Base-by-base conservation (phyloP, 2,888 invertebrate genomes). In the Antitype chi region DNA sequence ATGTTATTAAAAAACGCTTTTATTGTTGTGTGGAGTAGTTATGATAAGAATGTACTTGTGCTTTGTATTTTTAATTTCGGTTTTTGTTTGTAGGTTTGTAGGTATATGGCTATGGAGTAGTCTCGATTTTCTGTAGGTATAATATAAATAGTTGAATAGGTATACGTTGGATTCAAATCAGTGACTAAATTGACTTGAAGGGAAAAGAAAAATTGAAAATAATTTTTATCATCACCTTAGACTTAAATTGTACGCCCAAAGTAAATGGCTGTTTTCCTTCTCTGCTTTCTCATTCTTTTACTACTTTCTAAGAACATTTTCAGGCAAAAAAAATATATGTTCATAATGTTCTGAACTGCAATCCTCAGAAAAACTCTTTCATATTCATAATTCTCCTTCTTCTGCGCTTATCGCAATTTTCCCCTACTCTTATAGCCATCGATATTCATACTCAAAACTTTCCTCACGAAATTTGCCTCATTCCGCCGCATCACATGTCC, bases 1-100 rank as follows among this genome's bases (percentile, higher is more conserved):
- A 70, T 84, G 76, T 60, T 38, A 72, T 72, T 78, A 76, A 81
- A 78, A 80, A 70, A 75, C 62, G 11, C 67, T 76, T 74, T 79
- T 82, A 67, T 81, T 85, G 64, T 81, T 85, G 69, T 76, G 43
- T 28, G 15, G 60, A 64, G 32, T 69, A 47, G 57, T 49, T 63
- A 32, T 32, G 63, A 43, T 76, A 62, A 23, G 53, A 53, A 72
- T 70, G 52, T 49, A 17, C 4, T 28, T 20, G 23, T 62, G 17
- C 38, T 67, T 66, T 55, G 20, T 66, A 23, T 53, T 67, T 68
- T 55, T 11, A 67, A 38, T 63, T 73, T 68, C 11, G 15, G 60
- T 59, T 25, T 49, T 67, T 60, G 7, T 38, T n/a, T 11, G 9
- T 5, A 49, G 15, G 7, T 38, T n/a, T 11, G 9, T 5, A 49